phyloP scores from a whole-genome alignment of 2,888 invertebrate genomes.

The Blastobasis adustella region DNA sequence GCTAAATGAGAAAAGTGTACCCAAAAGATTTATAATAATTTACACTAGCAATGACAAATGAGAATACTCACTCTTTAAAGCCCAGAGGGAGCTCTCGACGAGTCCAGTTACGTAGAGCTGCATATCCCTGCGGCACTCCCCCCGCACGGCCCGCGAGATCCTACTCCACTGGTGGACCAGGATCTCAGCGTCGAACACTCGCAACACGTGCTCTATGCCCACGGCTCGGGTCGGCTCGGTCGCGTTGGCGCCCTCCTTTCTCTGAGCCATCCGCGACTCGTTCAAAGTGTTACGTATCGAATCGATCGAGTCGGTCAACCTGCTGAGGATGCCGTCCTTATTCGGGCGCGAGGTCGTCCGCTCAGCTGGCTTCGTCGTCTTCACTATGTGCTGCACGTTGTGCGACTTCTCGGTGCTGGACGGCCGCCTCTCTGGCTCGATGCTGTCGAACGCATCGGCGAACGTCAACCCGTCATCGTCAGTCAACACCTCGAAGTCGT shows the following conservation, averaged over 20 bases:
- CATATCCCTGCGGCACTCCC: constrained; percentile 73
- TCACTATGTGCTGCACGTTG: constrained; percentile 64
- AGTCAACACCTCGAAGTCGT: constrained; percentile 51
- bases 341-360: constrained; percentile 42
- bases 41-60: too few relatives aligned
- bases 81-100: constrained; percentile 76
- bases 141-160: constrained; percentile 57
- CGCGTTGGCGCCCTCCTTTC: constrained; percentile 22
- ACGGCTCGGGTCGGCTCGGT: constrained; percentile 28
- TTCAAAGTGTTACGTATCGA: constrained; percentile 51
- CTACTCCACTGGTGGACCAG: constrained; percentile 73
- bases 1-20: too few relatives aligned
- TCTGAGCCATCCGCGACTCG: constrained; percentile 45
- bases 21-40: too few relatives aligned
- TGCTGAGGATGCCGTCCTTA: constrained; percentile 39
- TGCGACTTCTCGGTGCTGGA: constrained; percentile 59
- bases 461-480: constrained; percentile 62
- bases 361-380: constrained; percentile 41
- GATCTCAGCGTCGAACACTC: constrained; percentile 73
- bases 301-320: constrained; percentile 50
- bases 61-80: constrained; percentile 81
- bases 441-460: constrained; percentile 45
- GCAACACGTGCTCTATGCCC: constrained; percentile 69
- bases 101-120: constrained; percentile 76
- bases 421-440: constrained; percentile 31